Evolutionary conservation across 2,113 vertebrate species (phyloP), one percentile per base, ranked within the genome.

Genomic region (Hippocampus mohnikei): DNA sequence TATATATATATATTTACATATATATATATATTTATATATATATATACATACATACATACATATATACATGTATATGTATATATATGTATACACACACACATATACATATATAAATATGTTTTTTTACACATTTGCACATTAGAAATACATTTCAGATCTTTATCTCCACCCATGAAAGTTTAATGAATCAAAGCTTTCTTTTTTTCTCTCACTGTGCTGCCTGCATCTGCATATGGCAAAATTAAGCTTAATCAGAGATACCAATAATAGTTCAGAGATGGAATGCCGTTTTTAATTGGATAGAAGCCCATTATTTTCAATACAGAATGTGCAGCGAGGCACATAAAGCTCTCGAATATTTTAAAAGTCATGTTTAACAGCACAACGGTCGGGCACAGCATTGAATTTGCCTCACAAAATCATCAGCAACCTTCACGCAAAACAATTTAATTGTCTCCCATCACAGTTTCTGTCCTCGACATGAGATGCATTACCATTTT

Each of bases 241-340:
- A 92, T 50, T 6, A 90, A 92, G 88, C 91, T 89, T 91, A 88
- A 93, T 92, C 90, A 88, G 84, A 89, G 92, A 93, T 93, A 93
- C 90, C 87, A 88, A 85, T 93, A 92, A 93, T 92, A 93, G 91
- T 93, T 93, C 90, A 85, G 89, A 91, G 91, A 93, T 93, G 92
- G 92, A 93, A 93, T 93, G 91, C 91, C 92, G 90, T 93, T 93
- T 93, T 93, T 93, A 93, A 93, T 93, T 93, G 92, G 93, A 93
- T 91, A 92, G 91, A 92, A 91, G 91, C 91, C 91, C 91, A 93
- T 93, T 93, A 92, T 93, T 93, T 93, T 92, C 90, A 93, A 93
- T 90, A 92, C 92, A 93, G 93, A 93, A 89, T 88, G 91, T 88
- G 92, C 92, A 93, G 89, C 93, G 91, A 93, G 92, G 92, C 92